Evolutionary conservation across 1,140 invertebrate genomes (phyloP), one percentile per base, ranked within the genome.

Genomic region (Drosophila seguyi): DNA sequence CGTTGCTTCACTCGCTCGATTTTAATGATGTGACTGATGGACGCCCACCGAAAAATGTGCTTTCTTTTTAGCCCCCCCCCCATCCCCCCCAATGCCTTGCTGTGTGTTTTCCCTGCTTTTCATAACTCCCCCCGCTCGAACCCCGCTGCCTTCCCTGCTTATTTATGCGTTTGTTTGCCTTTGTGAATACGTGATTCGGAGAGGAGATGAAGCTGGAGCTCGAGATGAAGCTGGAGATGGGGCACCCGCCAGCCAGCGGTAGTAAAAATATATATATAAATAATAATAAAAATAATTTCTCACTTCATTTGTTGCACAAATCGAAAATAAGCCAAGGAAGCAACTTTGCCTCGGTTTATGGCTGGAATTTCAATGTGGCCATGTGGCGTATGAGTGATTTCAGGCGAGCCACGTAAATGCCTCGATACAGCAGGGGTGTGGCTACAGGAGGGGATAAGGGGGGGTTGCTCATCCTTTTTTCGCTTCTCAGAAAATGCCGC

Each of bases 291-390:
- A 82, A 86, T 87, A 87, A 87, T 87, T 87, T 87, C 83, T 87
- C 79, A 87, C 84, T 87, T 87, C 83, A 87, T 87, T 87, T 87
- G 83, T 87, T 87, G 83, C 83, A 82, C 79, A 87, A 88, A 88
- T 87, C 76, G 79, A 88, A 87, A 88, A 87, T 75, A 62, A 69
- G 78, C 65, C 58, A 16, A 22, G 25, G 25, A 25, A 25, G 25
- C 25, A 25, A 4, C 25, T 50, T 59, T 34, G 36, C n/a, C 41
- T 41, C n/a, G 41, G 72, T 59, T 77, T 74, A 73, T 73, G 57
- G 72, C 60, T 83, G 67, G 63, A 68, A 68, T 68, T 38, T 36
- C 39, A 68, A 71, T 47, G 31, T 16, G 72, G 39, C 78, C 55
- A 74, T 52, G 67, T 22, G 50, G 74, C 80, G 80, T 82, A 83